These are phyloP conservation scores for Telenomus remus DNA, from an alignment of 1,140 invertebrate genomes.

Conservation along the genomic window DNA sequence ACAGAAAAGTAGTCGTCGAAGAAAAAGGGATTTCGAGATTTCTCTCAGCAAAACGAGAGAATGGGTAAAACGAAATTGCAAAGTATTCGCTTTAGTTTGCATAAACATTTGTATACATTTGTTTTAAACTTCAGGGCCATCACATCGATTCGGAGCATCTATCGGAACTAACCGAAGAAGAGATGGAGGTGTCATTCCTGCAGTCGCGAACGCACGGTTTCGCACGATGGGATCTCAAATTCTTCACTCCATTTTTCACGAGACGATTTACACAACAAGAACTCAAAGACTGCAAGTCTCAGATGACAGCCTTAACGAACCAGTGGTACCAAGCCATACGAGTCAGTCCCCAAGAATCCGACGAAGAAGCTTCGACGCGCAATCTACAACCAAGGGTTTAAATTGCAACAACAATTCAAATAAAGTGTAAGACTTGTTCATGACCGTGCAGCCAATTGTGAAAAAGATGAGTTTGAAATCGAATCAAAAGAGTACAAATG, in stretches of 20 bases:
- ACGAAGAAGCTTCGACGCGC: conserved; percentile 76
- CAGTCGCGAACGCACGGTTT: conserved; percentile 87
- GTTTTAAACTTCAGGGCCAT: conserved; percentile 84
- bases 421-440: conserved; percentile 31
- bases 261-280: conserved; percentile 95
- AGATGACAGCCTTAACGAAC: conserved; percentile 96
- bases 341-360: conserved; percentile 85
- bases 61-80: conserved; percentile 81
- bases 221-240: conserved; percentile 92
- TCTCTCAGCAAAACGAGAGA: conserved; percentile 97
- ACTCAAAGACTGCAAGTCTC: conserved; percentile 94
- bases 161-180: conserved; percentile 96
- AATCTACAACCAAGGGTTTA: conserved; percentile 60
- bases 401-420: neutral
- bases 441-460: conserved; percentile 29
- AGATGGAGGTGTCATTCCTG: conserved; percentile 86
- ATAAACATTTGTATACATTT: conserved; percentile 4
- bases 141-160: conserved; percentile 96
- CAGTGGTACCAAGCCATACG: conserved; percentile 97
- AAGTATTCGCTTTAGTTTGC: too few species aligned
- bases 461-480: conserved; percentile 17
- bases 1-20: conserved; percentile 78
- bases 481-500: conserved; percentile 35
- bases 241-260: conserved; percentile 96
- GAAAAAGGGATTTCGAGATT: conserved; percentile 87